phyloP scores from a whole-genome alignment of 2,888 invertebrate genomes.

The Sesamia inferens region DNA sequence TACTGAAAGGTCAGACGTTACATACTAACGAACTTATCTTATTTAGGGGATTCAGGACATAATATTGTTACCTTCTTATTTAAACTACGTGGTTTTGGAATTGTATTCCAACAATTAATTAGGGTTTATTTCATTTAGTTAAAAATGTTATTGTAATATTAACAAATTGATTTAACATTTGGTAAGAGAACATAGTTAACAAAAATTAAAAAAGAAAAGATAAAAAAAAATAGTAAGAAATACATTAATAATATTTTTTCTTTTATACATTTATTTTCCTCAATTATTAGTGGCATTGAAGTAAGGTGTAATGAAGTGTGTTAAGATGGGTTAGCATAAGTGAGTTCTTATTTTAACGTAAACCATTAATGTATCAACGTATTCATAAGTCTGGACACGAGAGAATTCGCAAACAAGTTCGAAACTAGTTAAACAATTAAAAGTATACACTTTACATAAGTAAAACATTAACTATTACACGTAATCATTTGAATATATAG shows the following conservation, averaged over 20 bases:
- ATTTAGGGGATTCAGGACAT: conserved; percentile 10
- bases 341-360: neutral
- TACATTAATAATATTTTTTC: no score
- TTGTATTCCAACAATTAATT: neutral
- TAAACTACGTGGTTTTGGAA: neutral
- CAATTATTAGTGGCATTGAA: no score
- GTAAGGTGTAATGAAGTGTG: neutral
- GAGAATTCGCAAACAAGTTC: neutral
- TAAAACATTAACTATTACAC: neutral
- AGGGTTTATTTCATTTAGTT: neutral
- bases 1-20: conserved; percentile 26
- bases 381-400: neutral
- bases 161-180: neutral
- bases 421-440: neutral
- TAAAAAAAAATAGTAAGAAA: neutral
- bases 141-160: neutral
- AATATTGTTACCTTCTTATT: conserved; percentile 20
- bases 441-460: neutral
- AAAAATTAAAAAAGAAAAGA: neutral
- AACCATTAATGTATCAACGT: neutral
- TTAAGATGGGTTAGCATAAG: neutral
- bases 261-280: no score
- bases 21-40: conserved; percentile 18
- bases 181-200: neutral
- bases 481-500: neutral